These are phyloP conservation scores for Xiphophorus hellerii DNA, from an alignment of 2,113 vertebrate genomes.

Conservation along the genomic window DNA sequence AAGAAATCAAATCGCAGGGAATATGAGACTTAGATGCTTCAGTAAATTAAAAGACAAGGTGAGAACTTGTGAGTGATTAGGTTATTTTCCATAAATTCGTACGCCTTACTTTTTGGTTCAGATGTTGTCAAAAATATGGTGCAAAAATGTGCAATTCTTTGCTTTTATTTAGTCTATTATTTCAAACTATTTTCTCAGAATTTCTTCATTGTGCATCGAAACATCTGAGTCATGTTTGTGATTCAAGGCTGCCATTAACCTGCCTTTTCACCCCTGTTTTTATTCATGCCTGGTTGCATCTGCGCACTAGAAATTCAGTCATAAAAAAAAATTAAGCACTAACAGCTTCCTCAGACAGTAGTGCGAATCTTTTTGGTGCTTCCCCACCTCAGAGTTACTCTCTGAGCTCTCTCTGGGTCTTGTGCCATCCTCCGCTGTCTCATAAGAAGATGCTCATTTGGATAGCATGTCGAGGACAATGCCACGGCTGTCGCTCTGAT, in stretches of 20 bases:
- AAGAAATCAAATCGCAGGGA: not conserved
- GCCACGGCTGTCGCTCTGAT: constrained; percentile 56
- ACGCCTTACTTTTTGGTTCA: not conserved
- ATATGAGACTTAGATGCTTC: not conserved
- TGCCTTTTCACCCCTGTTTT: constrained; percentile 7
- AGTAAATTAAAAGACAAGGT: not conserved
- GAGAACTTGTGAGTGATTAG: not conserved
- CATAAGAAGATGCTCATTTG: constrained; percentile 65
- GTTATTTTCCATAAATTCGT: not conserved
- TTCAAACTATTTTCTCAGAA: constrained; percentile 4
- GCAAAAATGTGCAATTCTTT: not conserved
- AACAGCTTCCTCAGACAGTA: constrained; percentile 32
- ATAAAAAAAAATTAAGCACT: constrained; percentile 12
- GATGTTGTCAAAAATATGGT: not conserved
- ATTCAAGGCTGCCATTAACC: not conserved
- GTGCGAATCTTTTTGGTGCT: not conserved
- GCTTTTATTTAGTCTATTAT: not conserved
- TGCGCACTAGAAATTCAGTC: constrained; percentile 18
- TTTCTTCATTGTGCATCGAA: constrained; percentile 13
- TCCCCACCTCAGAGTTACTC: constrained; percentile 33
- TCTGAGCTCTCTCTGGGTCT: constrained; percentile 20
- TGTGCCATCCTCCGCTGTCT: constrained; percentile 32
- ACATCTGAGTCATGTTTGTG: constrained; percentile 10
- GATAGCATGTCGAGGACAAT: constrained; percentile 63
- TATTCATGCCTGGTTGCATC: constrained; percentile 14